Percentiles rank a stretch among this genome's conserved stretches.
phyloP scores from a whole-genome alignment of 2,888 invertebrate species.

The Heliconius aoede region DNA sequence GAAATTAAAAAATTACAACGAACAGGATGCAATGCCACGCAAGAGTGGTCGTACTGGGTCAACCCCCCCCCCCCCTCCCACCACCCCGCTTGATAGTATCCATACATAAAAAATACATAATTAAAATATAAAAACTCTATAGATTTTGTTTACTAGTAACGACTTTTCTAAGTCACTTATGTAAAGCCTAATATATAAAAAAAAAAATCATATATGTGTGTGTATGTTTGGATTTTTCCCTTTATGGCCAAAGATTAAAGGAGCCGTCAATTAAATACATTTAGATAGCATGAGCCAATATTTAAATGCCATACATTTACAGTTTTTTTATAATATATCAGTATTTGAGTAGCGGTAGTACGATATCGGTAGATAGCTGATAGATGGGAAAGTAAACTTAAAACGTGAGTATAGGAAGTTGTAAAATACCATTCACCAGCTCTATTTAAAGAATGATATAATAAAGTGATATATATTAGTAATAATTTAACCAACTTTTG shows the following conservation, averaged over 20 bases:
- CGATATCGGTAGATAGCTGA: constrained; percentile 13
- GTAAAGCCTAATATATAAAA: no score
- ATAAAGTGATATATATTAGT: constrained; percentile 2
- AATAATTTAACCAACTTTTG: constrained; percentile 16
- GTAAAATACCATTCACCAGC: background rate
- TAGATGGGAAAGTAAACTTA: background rate
- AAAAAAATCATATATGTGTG: background rate
- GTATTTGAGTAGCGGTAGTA: background rate
- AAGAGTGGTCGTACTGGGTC: constrained; percentile 56
- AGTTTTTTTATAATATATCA: constrained; percentile 4
- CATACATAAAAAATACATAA: constrained; percentile 24
- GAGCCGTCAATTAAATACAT: background rate
- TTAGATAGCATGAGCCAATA: constrained; percentile 1
- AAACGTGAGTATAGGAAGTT: constrained; percentile 1
- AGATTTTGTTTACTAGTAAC: constrained; percentile 1
- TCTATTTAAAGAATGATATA: constrained; percentile 18
- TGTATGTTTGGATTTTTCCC: background rate
- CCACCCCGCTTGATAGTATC: constrained; percentile 35
- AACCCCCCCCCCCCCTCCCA: no score
- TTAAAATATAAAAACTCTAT: constrained; percentile 10
- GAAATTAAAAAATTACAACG: constrained; percentile 35
- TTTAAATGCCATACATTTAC: background rate
- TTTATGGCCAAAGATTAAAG: background rate
- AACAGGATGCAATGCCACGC: constrained; percentile 64
- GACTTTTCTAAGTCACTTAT: background rate